Percentiles rank a stretch among this genome's conserved stretches.
phyloP scores from a whole-genome alignment of 1,140 invertebrate genomes.

The Achroia grisella region DNA sequence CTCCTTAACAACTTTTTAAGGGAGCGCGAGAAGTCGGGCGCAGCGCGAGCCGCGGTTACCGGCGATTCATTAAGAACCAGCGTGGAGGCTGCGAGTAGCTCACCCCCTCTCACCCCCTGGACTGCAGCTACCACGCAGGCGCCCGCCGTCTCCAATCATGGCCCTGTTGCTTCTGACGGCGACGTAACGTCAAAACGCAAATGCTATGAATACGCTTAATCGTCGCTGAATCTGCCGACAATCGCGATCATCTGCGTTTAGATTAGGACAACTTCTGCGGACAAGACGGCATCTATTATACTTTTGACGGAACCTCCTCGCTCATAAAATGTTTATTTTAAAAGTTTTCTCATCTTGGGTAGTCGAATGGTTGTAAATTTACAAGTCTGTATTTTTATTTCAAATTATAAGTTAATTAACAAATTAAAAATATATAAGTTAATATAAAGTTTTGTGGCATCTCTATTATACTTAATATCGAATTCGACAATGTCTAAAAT shows the following conservation, averaged over 20 bases:
- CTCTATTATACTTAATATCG: too few species aligned
- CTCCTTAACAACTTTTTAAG: constrained; percentile 48
- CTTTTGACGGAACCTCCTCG: too few species aligned
- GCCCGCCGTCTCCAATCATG: constrained; percentile 37
- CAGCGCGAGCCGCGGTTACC: constrained; percentile 61
- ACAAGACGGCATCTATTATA: constrained; percentile 12
- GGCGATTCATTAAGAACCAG: constrained; percentile 64
- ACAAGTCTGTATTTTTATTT: too few species aligned
- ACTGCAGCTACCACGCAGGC: constrained; percentile 33
- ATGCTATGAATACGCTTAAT: constrained; percentile 67
- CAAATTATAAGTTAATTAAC: too few species aligned
- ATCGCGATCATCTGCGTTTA: constrained; percentile 44
- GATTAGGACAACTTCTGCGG: constrained; percentile 32
- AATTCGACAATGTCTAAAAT: too few species aligned
- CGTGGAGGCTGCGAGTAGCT: constrained; percentile 53
- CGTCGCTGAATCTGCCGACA: constrained; percentile 51
- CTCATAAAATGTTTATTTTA: too few species aligned
- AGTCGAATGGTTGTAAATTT: too few species aligned
- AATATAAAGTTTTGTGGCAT: too few species aligned
- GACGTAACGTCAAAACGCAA: constrained; percentile 49
- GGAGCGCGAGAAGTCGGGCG: constrained; percentile 42
- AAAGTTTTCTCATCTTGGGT: too few species aligned
- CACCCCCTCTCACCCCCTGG: constrained; percentile 22
- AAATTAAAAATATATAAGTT: too few species aligned
- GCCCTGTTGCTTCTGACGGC: constrained; percentile 67